Evolutionary conservation across 2,113 vertebrate genomes (phyloP), one percentile per base, ranked within the genome.

Genomic region (Marmota monax): DNA sequence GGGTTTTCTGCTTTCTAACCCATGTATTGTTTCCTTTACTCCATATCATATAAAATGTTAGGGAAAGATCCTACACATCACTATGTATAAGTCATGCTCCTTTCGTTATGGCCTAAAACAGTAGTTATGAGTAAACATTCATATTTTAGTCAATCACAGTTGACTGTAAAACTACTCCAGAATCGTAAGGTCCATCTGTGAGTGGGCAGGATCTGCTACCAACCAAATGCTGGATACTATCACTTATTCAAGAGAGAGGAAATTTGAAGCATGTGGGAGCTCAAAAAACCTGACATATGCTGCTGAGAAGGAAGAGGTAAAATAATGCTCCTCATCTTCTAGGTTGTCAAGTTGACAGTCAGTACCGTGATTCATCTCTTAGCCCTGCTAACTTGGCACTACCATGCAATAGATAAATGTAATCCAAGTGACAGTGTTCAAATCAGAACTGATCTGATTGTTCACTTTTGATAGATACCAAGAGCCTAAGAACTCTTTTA

Each of bases 391-490:
- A 97, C 98, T 98, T 98, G 97, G 97, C 98, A 97, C 97, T 97
- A 98, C 98, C 97, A 97, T 98, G 97, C 90, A 88, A 94, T 95
- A 98, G 98, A 98, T 98, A 98, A 98, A 98, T 72, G 84, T 91
- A 97, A 98, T 98, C 97, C 98, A 98, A 97, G 97, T 98, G 98
- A 98, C 96, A 98, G 98, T 95, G 96, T 98, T 99, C 97, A 98
- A 97, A 98, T 98, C 98, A 98, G 97, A 98, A 98, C 94, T 98
- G 98, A 98, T 98, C 98, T 98, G 97, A 98, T 98, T 98, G 95
- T 98, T 98, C 98, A 97, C 96, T 98, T 98, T 97, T 98, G 98
- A 98, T 97, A 98, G 98, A 98, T 95, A 98, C 86, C 89, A 98
- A 96, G 96, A 98, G 88, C 94, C 97, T 98, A 98, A 98, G 98